Percentiles rank a stretch among this genome's conserved stretches.
Evolutionary conservation across 2,888 invertebrate genomes (phyloP).

Genomic region (Drosophila atroscutellata): DNA sequence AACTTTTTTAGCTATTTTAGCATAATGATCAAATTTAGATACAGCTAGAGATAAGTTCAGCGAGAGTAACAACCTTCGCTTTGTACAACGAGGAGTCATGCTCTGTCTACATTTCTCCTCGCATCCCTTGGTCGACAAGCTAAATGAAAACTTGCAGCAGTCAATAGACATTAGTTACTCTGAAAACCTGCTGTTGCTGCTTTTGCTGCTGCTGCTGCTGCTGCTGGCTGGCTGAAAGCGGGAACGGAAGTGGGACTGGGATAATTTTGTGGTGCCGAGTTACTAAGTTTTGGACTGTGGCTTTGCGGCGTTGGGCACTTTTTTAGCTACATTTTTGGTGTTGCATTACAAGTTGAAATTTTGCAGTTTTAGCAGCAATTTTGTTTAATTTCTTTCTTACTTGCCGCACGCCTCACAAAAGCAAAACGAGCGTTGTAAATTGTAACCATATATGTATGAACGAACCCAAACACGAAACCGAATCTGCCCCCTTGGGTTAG

Average conservation of each 20-base stretch:
- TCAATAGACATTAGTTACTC: constrained; percentile 60
- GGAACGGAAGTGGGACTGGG: neutral
- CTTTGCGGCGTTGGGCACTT: constrained; percentile 1
- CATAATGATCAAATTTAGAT: constrained; percentile 2
- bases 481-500: constrained; percentile 16
- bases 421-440: constrained; percentile 73
- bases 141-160: constrained; percentile 27
- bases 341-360: constrained; percentile 71
- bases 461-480: constrained; percentile 6
- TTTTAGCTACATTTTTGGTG: constrained; percentile 38
- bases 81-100: neutral
- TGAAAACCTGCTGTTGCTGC: constrained; percentile 52
- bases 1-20: neutral
- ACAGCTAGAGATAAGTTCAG: neutral
- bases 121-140: constrained; percentile 2
- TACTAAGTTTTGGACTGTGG: constrained; percentile 6
- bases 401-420: constrained; percentile 37
- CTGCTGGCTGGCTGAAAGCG: constrained; percentile 6
- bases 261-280: constrained; percentile 6
- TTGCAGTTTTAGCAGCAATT: constrained; percentile 68
- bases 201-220: constrained; percentile 3
- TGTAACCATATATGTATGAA: constrained; percentile 58
- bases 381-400: constrained; percentile 66
- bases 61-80: neutral
- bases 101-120: neutral